These are phyloP conservation scores for Euclidia mi DNA, from an alignment of 2,888 invertebrate species.

Conservation along the genomic window DNA sequence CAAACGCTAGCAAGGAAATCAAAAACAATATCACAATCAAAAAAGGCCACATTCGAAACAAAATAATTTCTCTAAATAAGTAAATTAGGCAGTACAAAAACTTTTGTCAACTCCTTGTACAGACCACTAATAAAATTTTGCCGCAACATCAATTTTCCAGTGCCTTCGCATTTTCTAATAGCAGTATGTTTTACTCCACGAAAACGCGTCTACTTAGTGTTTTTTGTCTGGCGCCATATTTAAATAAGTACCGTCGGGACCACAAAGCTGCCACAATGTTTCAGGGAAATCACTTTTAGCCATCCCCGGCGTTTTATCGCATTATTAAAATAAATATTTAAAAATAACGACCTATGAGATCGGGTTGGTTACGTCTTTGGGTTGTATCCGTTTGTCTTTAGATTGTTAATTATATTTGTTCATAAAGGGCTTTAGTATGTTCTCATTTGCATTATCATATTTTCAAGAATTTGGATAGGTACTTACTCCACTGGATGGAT, in stretches of 20 bases:
- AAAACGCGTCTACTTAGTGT: slow-evolving; percentile 24
- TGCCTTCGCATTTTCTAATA: slow-evolving; percentile 26
- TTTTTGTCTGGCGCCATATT: slow-evolving; percentile 43
- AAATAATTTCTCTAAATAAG: too few relatives aligned
- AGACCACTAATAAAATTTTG: slow-evolving; percentile 1
- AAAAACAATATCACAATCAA: too few relatives aligned
- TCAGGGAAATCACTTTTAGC: slow-evolving; percentile 51
- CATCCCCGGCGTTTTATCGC: slow-evolving; percentile 52
- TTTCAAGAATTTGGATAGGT: slow-evolving; percentile 3
- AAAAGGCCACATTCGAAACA: too few relatives aligned
- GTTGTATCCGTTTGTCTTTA: slow-evolving; percentile 56
- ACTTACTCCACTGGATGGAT: too few relatives aligned
- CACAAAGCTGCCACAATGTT: slow-evolving; percentile 49
- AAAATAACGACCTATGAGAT: slow-evolving; percentile 67
- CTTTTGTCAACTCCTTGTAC: too few relatives aligned
- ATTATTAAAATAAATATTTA: slow-evolving; percentile 72
- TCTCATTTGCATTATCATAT: slow-evolving; percentile 33
- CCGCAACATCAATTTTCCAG: slow-evolving; percentile 2
- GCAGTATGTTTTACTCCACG: slow-evolving; percentile 28
- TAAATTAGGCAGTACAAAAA: too few relatives aligned
- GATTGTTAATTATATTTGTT: slow-evolving; percentile 62
- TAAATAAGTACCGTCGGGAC: slow-evolving; percentile 50
- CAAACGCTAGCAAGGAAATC: too few relatives aligned
- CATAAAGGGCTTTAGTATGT: slow-evolving; percentile 50
- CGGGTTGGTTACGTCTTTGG: slow-evolving; percentile 57